Conservation (phyloP, 2,797 vertebrate genomes). For the Esox masquinongy region DNA sequence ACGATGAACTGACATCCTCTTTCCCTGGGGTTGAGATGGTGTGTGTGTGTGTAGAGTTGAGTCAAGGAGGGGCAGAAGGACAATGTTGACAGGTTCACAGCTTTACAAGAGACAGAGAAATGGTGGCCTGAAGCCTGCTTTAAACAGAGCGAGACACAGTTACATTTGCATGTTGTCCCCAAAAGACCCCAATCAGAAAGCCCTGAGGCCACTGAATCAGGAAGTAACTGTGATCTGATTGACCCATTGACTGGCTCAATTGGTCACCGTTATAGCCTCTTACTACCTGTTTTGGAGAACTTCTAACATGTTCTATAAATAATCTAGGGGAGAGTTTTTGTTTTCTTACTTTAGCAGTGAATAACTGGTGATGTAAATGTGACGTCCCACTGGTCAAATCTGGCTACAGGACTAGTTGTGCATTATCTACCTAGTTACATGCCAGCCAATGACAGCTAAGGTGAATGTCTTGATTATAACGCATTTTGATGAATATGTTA, state of each 20-base stretch:
- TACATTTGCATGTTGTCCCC: background rate
- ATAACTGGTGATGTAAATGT: no score
- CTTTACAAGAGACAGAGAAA: background rate
- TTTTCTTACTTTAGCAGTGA: no score
- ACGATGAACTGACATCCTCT: constrained; percentile 46
- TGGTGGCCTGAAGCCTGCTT: background rate
- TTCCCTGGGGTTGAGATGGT: constrained; percentile 44
- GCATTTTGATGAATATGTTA: background rate
- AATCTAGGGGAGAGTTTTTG: no score
- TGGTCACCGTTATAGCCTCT: background rate
- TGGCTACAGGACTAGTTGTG: no score
- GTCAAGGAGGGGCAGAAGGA: no score
- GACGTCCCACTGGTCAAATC: no score
- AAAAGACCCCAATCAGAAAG: background rate
- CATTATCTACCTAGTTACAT: no score
- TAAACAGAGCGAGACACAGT: background rate
- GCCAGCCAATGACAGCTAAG: no score
- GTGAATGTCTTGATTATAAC: background rate
- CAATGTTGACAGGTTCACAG: background rate
- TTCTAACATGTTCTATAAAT: no score
- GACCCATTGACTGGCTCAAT: background rate
- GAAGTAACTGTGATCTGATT: background rate
- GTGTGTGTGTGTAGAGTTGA: constrained; percentile 3
- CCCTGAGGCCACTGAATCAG: background rate
- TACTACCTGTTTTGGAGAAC: no score